These are phyloP conservation scores for Notodonta ziczac DNA, from an alignment of 2,888 invertebrate genomes.

Conservation along the genomic window DNA sequence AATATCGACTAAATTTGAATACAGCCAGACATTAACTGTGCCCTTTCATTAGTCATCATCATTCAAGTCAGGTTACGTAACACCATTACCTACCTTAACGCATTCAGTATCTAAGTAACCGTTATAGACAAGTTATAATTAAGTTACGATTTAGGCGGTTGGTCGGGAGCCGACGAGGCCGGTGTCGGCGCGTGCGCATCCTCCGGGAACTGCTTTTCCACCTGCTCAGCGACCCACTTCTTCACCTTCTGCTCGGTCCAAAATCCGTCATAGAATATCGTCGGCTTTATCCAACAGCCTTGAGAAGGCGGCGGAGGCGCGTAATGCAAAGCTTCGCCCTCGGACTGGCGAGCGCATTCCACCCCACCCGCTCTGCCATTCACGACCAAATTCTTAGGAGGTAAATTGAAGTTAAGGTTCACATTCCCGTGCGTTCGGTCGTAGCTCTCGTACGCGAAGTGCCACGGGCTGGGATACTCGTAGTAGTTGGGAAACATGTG, in stretches of 20 bases:
- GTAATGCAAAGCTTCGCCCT: conserved; percentile 57
- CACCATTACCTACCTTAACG: neutral
- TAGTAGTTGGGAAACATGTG: conserved; percentile 68
- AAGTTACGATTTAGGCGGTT: conserved; percentile 22
- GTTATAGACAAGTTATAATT: conserved; percentile 6
- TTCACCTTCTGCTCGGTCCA: conserved; percentile 83
- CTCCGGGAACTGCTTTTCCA: conserved; percentile 77
- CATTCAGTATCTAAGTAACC: neutral
- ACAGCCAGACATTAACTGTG: too few species aligned
- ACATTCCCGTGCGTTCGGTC: conserved; percentile 67
- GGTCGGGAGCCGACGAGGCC: conserved; percentile 40
- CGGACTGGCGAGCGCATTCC: conserved; percentile 55
- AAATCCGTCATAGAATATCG: conserved; percentile 81
- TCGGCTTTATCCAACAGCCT: conserved; percentile 80
- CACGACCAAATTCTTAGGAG: conserved; percentile 73
- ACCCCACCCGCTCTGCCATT: conserved; percentile 65
- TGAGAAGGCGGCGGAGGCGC: conserved; percentile 57
- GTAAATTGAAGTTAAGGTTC: conserved; percentile 73
- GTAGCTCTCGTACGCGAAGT: conserved; percentile 71
- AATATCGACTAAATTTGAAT: too few species aligned
- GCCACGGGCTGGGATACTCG: conserved; percentile 77
- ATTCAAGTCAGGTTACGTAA: neutral
- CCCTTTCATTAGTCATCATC: too few species aligned
- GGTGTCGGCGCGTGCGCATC: conserved; percentile 49
- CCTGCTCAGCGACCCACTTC: conserved; percentile 81